Evolutionary conservation across 1,140 invertebrate species (phyloP).

Genomic region (Cherax quadricarinatus): DNA sequence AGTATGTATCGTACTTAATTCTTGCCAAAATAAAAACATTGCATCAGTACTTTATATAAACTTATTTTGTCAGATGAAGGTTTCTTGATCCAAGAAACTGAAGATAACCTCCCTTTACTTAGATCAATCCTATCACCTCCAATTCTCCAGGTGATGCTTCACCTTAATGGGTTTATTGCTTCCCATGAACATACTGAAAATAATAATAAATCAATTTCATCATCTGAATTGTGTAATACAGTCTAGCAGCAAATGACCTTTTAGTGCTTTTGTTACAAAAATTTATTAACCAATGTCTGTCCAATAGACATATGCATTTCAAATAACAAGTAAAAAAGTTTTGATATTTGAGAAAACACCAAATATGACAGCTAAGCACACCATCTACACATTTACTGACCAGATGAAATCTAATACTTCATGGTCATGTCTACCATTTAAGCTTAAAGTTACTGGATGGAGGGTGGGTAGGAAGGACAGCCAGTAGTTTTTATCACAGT

Average conservation of each 20-base stretch:
- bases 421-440: not conserved
- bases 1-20: not conserved
- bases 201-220: not conserved
- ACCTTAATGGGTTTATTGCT: no score
- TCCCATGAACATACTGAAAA: no score
- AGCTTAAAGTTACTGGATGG: constrained; percentile 34
- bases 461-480: constrained; percentile 57
- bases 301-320: not conserved
- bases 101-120: no score
- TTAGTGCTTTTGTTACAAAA: not conserved
- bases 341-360: constrained; percentile 49
- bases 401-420: not conserved
- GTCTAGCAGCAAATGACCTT: not conserved
- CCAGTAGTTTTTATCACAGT: constrained; percentile 55
- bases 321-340: constrained; percentile 7
- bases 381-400: not conserved
- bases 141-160: no score
- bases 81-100: no score
- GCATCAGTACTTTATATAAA: no score
- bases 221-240: not conserved
- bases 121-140: no score
- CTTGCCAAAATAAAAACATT: not conserved
- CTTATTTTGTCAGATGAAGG: not conserved
- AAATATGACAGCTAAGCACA: constrained; percentile 12
- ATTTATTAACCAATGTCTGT: not conserved